These are phyloP conservation scores for Cercocebus atys DNA, from an alignment of 2,113 vertebrate genomes.

Conservation along the genomic window DNA sequence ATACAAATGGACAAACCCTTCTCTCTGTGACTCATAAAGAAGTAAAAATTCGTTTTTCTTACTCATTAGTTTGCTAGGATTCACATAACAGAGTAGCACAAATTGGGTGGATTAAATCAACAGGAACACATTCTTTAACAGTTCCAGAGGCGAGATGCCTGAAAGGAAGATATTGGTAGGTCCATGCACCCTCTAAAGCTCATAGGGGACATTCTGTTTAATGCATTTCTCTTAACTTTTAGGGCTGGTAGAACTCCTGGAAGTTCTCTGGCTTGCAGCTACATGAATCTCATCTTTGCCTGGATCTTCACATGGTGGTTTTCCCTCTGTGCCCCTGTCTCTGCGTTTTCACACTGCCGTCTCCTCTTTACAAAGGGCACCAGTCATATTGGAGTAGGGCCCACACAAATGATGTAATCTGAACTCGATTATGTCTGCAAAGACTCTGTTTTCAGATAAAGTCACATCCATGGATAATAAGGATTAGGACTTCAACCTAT, in stretches of 20 bases:
- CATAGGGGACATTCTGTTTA: neutral
- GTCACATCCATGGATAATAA: neutral
- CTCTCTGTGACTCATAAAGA: neutral
- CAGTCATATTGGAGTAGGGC: neutral
- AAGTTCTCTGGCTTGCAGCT: neutral
- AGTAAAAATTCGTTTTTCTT: neutral
- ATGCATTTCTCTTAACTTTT: neutral
- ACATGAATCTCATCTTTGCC: rapidly evolving
- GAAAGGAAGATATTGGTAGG: neutral
- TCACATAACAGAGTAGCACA: neutral
- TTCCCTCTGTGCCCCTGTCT: neutral
- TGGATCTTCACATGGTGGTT: neutral
- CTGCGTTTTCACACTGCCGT: rapidly evolving
- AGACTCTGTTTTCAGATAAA: neutral
- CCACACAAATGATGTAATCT: neutral
- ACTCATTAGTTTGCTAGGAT: neutral
- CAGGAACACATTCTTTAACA: neutral
- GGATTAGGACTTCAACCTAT: neutral
- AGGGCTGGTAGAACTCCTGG: rapidly evolving
- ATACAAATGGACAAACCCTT: neutral
- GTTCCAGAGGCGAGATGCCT: neutral
- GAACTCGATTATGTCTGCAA: neutral
- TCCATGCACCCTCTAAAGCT: neutral
- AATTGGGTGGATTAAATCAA: neutral
- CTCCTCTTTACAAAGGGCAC: rapidly evolving